These are phyloP conservation scores for Pelobates cultripes DNA, from an alignment of 2,797 vertebrate genomes.

Conservation along the genomic window DNA sequence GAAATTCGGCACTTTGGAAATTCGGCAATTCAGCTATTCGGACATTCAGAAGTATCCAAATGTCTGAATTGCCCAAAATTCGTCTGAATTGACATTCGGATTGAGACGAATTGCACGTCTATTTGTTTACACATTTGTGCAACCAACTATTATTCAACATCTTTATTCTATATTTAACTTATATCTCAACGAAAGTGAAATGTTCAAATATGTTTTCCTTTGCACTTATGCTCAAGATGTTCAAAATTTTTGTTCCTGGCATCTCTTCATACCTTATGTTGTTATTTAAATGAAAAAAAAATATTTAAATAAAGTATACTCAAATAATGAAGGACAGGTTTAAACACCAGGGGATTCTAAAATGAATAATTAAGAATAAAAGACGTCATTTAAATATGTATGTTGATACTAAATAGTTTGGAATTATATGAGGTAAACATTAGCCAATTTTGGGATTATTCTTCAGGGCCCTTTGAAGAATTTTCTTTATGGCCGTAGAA, in stretches of 20 bases:
- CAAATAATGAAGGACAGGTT: not conserved
- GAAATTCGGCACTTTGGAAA: too few relatives aligned
- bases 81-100: too few relatives aligned
- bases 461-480: constrained; percentile 17
- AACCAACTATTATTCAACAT: too few relatives aligned
- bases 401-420: not conserved
- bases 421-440: constrained; percentile 6
- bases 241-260: not conserved
- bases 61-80: too few relatives aligned
- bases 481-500: not conserved
- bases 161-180: too few relatives aligned
- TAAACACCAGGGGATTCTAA: not conserved
- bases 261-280: not conserved
- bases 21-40: too few relatives aligned
- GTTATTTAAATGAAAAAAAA: not conserved
- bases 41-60: too few relatives aligned
- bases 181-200: too few relatives aligned
- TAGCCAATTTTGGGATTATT: constrained; percentile 22
- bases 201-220: too few relatives aligned
- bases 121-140: too few relatives aligned
- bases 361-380: not conserved
- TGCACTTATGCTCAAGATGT: not conserved
- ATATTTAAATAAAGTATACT: not conserved
- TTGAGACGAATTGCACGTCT: too few relatives aligned
- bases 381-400: not conserved